These are phyloP conservation scores for Poeciliopsis retropinna DNA, from an alignment of 2,113 vertebrate species.

Conservation along the genomic window DNA sequence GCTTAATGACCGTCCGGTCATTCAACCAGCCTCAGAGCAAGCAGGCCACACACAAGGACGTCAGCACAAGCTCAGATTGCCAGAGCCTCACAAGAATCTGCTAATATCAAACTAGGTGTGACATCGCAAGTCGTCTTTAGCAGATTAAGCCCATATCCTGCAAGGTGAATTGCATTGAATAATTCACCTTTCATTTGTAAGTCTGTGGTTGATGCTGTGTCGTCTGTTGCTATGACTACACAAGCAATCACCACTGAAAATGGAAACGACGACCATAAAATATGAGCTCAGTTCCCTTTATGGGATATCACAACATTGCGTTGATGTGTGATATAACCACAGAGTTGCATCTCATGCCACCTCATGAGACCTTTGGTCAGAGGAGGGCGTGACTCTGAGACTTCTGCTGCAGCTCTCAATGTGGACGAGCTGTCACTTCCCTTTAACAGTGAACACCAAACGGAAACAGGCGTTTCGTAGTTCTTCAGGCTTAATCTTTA, in stretches of 20 bases:
- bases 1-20: constrained; percentile 38
- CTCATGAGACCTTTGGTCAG: constrained; percentile 11
- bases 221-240: not conserved
- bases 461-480: not conserved
- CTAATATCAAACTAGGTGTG: constrained; percentile 28
- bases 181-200: not conserved
- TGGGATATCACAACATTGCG: not conserved
- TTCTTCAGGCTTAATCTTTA: not conserved
- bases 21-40: constrained; percentile 35
- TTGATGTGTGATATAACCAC: not conserved
- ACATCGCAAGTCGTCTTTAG: constrained; percentile 6
- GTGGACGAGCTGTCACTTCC: constrained; percentile 24
- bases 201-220: not conserved
- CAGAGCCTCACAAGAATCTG: constrained; percentile 43
- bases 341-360: not conserved
- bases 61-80: constrained; percentile 39
- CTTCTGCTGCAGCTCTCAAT: constrained; percentile 17
- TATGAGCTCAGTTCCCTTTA: not conserved
- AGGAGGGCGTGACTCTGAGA: not conserved
- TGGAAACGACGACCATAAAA: not conserved
- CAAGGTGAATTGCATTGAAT: not conserved
- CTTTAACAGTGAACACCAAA: constrained; percentile 8
- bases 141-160: not conserved
- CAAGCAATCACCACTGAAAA: not conserved
- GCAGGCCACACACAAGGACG: constrained; percentile 20